Evolutionary conservation across 2,113 vertebrate species (phyloP), one percentile per base, ranked within the genome.

Genomic region (Coptodon rendalli): DNA sequence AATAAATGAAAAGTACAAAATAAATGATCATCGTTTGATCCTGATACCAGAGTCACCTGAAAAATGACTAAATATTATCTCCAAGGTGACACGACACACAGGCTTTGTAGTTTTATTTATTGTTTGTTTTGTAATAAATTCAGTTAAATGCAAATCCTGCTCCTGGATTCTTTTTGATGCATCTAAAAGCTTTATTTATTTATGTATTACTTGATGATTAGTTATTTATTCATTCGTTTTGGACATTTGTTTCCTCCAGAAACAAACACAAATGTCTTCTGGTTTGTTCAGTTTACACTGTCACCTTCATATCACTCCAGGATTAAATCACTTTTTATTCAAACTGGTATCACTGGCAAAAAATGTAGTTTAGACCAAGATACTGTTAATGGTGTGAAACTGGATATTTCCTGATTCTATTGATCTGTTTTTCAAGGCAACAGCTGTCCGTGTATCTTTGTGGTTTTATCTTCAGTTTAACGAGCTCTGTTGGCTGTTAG

Each of bases 311-410:
- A 4, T 73, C 13, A 3, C 56, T 16, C 29, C 27, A 17, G 57
- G 27, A 61, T 31, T 61, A 16, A 59, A 59, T 59, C 57, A 27
- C 13, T 10, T 73, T 43, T 73, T 6, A 45, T 48, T 45, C 19
- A 22, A 40, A 68, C n/a, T 0, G 22, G 1, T 29, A 29, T 48
- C 4, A 34, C 4, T 6, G 16, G 16, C 29, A 34, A 12, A 34
- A 0, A 17, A 3, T 5, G 14, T 40, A 2, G n/a, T 43, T 43
- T 40, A 14, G 14, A 5, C 68, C 2, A 0, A 48, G 14, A 48
- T 29, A 48, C 1, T 29, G 68, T 76, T 29, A 48, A 29, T 5
- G 0, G 40, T 29, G 40, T 11, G 68, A 48, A 76, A 48, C 68
- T 17, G 68, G 4, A 17, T 48, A 17, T 19, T 48, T 29, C 40